Evolutionary conservation across 2,113 vertebrate species (phyloP).

Genomic region (Pollimyrus isidori): DNA sequence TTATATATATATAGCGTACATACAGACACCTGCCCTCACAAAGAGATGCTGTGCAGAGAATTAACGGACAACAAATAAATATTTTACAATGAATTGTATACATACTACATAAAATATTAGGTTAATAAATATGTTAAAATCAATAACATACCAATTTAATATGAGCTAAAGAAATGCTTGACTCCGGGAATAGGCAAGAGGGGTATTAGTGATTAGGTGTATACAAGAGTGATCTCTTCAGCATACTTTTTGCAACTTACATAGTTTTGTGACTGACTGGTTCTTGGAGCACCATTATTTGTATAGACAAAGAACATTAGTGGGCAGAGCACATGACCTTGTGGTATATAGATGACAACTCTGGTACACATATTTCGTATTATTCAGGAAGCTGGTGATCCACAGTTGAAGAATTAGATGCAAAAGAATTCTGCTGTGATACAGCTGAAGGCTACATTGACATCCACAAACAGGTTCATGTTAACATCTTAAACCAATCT

Average conservation of each 20-base stretch:
- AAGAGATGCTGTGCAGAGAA: neutral
- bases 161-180: neutral
- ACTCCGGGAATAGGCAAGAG: neutral
- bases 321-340: neutral
- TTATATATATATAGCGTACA: neutral
- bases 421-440: neutral
- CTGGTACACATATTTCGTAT: neutral
- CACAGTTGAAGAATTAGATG: neutral
- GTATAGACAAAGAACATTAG: neutral
- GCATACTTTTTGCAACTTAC: neutral
- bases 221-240: neutral
- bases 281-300: neutral
- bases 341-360: neutral
- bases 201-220: neutral
- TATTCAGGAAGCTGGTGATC: neutral
- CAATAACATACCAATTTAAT: neutral
- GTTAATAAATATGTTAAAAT: neutral
- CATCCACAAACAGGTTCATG: neutral
- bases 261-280: neutral
- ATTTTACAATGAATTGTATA: neutral
- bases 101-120: neutral
- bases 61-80: neutral
- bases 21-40: neutral
- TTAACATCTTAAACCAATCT: neutral
- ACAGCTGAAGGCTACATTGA: neutral